Conservation (phyloP, 1,140 invertebrate genomes). For the Homalodisca vitripennis region DNA sequence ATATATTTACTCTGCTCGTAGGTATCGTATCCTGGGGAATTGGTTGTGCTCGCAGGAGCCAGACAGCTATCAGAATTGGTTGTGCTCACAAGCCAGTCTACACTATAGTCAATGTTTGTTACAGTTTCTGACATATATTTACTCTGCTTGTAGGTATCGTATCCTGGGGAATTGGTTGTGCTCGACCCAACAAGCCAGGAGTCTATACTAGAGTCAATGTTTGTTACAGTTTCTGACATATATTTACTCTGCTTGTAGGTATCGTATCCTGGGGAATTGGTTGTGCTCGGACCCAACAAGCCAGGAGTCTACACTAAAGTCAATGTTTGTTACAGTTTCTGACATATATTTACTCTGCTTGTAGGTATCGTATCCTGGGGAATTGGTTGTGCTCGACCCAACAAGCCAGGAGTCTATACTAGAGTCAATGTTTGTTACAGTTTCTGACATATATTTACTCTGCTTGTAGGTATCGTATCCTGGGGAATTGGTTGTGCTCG, state of each 20-base stretch:
- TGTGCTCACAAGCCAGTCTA: conserved; percentile 73
- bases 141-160: too few species aligned
- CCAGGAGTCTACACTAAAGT: conserved; percentile 73
- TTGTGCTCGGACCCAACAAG: conserved; percentile 68
- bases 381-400: conserved; percentile 66
- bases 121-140: too few species aligned
- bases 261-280: conserved; percentile 76
- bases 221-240: conserved; percentile 4
- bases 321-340: too few species aligned
- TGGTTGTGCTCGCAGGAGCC: conserved; percentile 67
- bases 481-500: conserved; percentile 76
- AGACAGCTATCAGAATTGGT: conserved; percentile 72
- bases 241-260: conserved; percentile 45
- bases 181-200: conserved; percentile 67
- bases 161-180: conserved; percentile 77
- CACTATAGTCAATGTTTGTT: conserved; percentile 59
- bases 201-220: conserved; percentile 65
- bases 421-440: too few species aligned
- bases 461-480: conserved; percentile 60
- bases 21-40: conserved; percentile 74
- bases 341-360: too few species aligned
- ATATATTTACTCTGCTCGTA: too few species aligned
- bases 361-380: conserved; percentile 74
- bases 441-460: too few species aligned
- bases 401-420: conserved; percentile 74